A percentile compares a stretch with the other conserved stretches of the same genome.
These are phyloP conservation scores for Protodeltote pygarga DNA, from an alignment of 2,888 invertebrate genomes.

Conservation along the genomic window DNA sequence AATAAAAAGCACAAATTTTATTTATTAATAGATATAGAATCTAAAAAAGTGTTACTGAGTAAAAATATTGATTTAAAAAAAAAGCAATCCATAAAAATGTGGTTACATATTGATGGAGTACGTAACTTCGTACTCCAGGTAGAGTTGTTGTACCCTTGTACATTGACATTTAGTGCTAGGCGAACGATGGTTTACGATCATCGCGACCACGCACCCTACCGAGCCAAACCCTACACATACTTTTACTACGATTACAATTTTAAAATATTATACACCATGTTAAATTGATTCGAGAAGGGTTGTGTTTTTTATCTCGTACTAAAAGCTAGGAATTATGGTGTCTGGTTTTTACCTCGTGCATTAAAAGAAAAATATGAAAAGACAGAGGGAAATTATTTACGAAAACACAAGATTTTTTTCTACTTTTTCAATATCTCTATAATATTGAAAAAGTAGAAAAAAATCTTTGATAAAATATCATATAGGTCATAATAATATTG, in stretches of 20 bases:
- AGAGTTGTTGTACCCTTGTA: slow-evolving; percentile 53
- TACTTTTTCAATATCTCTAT: no score
- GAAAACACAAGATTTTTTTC: no score
- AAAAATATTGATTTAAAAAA: slow-evolving; percentile 32
- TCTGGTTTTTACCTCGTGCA: no score
- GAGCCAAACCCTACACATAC: slow-evolving; percentile 27
- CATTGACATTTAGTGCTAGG: slow-evolving; percentile 76
- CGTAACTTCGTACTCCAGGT: slow-evolving; percentile 28
- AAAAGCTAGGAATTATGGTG: not conserved
- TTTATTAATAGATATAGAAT: no score
- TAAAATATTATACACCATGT: slow-evolving; percentile 41
- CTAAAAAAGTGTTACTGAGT: slow-evolving; percentile 16
- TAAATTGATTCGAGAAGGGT: slow-evolving; percentile 15
- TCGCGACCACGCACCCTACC: slow-evolving; percentile 41
- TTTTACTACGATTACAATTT: slow-evolving; percentile 52
- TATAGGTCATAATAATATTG: no score
- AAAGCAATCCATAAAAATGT: slow-evolving; percentile 26
- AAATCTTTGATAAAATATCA: no score
- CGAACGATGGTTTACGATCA: slow-evolving; percentile 70
- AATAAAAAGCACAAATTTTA: no score
- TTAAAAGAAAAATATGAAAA: not conserved
- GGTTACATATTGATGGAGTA: slow-evolving; percentile 25
- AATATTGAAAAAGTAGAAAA: no score
- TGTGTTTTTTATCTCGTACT: slow-evolving; percentile 10
- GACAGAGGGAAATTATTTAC: no score